Conservation (phyloP, 1,140 invertebrate genomes). For the Bombyx mori region DNA sequence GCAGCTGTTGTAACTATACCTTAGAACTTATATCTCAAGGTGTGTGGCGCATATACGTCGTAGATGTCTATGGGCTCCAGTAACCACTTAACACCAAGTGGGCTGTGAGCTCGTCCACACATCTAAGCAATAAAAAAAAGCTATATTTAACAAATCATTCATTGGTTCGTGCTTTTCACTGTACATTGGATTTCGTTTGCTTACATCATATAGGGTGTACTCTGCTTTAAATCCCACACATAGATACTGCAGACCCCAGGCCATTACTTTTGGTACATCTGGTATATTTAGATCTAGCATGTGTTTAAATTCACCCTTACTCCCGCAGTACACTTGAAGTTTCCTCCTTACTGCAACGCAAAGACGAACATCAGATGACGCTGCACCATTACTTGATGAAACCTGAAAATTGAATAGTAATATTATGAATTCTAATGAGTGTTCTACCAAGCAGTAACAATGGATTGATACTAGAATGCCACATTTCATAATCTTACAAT, state of each 20-base stretch:
- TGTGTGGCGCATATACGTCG: too few relatives aligned
- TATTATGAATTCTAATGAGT: too few relatives aligned
- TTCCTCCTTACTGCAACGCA: constrained; percentile 92
- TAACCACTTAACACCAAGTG: too few relatives aligned
- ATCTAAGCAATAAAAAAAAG: too few relatives aligned
- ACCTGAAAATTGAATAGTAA: constrained; percentile 25
- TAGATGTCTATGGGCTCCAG: too few relatives aligned
- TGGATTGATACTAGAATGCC: too few relatives aligned
- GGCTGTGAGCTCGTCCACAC: too few relatives aligned
- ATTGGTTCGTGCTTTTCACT: background rate
- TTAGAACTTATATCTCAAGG: too few relatives aligned
- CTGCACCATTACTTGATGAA: constrained; percentile 72
- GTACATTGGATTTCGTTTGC: constrained; percentile 16
- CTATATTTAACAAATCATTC: background rate
- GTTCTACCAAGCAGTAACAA: too few relatives aligned
- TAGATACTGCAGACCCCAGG: constrained; percentile 88
- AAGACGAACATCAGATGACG: constrained; percentile 81
- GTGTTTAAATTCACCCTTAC: constrained; percentile 86
- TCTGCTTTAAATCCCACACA: constrained; percentile 89
- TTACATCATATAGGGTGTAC: constrained; percentile 84
- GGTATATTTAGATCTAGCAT: constrained; percentile 82
- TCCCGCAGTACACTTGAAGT: constrained; percentile 92
- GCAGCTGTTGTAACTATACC: too few relatives aligned
- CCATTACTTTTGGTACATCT: constrained; percentile 87
- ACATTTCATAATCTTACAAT: too few relatives aligned